A percentile compares a stretch with the other conserved stretches of the same genome.
These are phyloP conservation scores for Atta texana DNA, from an alignment of 1,140 invertebrate species.

Conservation along the genomic window DNA sequence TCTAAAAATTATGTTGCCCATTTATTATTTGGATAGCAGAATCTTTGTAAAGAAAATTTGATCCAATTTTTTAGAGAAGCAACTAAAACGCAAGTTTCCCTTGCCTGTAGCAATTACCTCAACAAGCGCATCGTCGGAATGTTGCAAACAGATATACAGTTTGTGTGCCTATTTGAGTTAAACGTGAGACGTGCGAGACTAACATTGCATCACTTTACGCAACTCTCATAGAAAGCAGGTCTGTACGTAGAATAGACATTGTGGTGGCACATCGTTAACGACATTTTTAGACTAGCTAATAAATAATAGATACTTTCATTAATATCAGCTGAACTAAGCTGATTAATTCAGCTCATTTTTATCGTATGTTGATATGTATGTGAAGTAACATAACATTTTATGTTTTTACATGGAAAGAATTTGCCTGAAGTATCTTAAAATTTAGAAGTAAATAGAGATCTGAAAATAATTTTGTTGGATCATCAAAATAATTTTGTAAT, in stretches of 20 bases:
- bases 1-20: conserved; percentile 17
- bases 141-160: neutral
- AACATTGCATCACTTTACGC: conserved; percentile 52
- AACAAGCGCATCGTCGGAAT: neutral
- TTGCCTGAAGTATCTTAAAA: too few species aligned
- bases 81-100: neutral
- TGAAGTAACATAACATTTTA: neutral
- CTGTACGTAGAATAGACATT: neutral
- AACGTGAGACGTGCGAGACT: neutral
- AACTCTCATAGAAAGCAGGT: conserved; percentile 19
- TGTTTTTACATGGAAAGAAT: too few species aligned
- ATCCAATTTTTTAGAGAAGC: conserved; percentile 30
- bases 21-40: conserved; percentile 23
- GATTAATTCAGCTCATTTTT: neutral
- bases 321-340: neutral
- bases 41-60: conserved; percentile 24
- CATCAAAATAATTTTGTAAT: too few species aligned
- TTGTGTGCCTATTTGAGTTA: conserved; percentile 25
- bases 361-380: neutral
- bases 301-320: neutral
- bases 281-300: conserved; percentile 4
- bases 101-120: neutral
- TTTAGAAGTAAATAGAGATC: too few species aligned
- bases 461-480: too few species aligned
- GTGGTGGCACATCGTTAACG: neutral